A percentile compares a stretch with the other conserved stretches of the same genome.
Conservation (phyloP, 2,888 invertebrate species). For the Lydus trimaculatus region DNA sequence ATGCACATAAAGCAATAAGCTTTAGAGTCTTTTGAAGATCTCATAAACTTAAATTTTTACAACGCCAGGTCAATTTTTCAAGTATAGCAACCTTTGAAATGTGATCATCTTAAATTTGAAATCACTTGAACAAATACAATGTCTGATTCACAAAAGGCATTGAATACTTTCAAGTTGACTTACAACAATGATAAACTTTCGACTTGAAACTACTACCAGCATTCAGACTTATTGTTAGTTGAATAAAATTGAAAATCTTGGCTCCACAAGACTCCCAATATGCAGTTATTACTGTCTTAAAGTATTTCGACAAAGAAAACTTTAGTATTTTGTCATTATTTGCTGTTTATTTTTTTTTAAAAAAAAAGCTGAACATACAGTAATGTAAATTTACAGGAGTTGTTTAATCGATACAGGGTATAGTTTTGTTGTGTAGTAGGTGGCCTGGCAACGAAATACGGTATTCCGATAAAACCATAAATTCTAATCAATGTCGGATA, state of each 20-base stretch:
- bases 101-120: constrained; percentile 21
- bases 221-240: constrained; percentile 2
- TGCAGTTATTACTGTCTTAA: constrained; percentile 8
- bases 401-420: constrained; percentile 29
- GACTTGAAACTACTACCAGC: constrained; percentile 14
- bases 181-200: constrained; percentile 21
- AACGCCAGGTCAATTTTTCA: constrained; percentile 19
- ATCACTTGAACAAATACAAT: constrained; percentile 20
- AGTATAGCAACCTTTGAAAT: constrained; percentile 8
- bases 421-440: constrained; percentile 40
- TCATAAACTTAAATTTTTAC: constrained; percentile 28
- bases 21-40: constrained; percentile 16
- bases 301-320: not conserved
- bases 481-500: constrained; percentile 55
- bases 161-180: constrained; percentile 18
- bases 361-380: not conserved
- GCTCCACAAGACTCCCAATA: constrained; percentile 12
- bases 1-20: constrained; percentile 10
- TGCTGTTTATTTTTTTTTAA: not conserved
- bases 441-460: constrained; percentile 48
- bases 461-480: constrained; percentile 50
- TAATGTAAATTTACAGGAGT: constrained; percentile 27
- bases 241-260: constrained; percentile 9
- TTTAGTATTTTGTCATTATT: constrained; percentile 14
- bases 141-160: constrained; percentile 10